Conservation (phyloP, 1,140 invertebrate genomes). For the Cecropterus lyciades region DNA sequence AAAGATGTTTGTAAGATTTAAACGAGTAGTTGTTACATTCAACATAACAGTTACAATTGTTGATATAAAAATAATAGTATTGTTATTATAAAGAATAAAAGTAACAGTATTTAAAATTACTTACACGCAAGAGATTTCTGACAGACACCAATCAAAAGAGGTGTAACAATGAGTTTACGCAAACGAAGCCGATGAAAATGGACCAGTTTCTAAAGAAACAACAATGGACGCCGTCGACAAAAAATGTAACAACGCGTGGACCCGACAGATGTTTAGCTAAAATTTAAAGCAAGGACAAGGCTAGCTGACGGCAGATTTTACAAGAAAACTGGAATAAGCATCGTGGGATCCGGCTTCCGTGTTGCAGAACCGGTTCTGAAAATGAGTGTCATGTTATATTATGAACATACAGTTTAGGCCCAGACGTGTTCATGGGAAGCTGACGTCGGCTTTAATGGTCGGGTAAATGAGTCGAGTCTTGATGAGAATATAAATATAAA, state of each 20-base stretch:
- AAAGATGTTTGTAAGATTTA: too few relatives aligned
- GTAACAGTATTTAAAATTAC: background rate
- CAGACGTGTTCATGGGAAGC: slow-evolving; percentile 44
- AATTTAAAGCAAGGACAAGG: slow-evolving; percentile 25
- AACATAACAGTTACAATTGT: too few relatives aligned
- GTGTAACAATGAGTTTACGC: slow-evolving; percentile 34
- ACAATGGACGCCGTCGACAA: slow-evolving; percentile 37
- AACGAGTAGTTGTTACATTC: too few relatives aligned
- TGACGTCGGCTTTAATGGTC: slow-evolving; percentile 7
- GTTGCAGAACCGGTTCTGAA: slow-evolving; percentile 59
- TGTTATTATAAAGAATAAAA: too few relatives aligned
- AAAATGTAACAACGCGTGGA: slow-evolving; percentile 46
- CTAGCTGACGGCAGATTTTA: slow-evolving; percentile 44
- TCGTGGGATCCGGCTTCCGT: slow-evolving; percentile 67
- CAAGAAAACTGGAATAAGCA: slow-evolving; percentile 67
- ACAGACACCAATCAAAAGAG: slow-evolving; percentile 6
- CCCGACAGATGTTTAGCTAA: slow-evolving; percentile 57
- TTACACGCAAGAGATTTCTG: background rate
- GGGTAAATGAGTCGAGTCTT: slow-evolving; percentile 3
- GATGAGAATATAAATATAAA: slow-evolving; percentile 1
- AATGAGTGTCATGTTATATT: slow-evolving; percentile 26
- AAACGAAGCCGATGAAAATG: slow-evolving; percentile 24
- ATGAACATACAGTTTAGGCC: slow-evolving; percentile 3
- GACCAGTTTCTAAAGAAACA: slow-evolving; percentile 27
- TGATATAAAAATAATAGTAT: too few relatives aligned